Evolutionary conservation across 2,797 vertebrate genomes (phyloP).

Genomic region (Enteromius treurensis): DNA sequence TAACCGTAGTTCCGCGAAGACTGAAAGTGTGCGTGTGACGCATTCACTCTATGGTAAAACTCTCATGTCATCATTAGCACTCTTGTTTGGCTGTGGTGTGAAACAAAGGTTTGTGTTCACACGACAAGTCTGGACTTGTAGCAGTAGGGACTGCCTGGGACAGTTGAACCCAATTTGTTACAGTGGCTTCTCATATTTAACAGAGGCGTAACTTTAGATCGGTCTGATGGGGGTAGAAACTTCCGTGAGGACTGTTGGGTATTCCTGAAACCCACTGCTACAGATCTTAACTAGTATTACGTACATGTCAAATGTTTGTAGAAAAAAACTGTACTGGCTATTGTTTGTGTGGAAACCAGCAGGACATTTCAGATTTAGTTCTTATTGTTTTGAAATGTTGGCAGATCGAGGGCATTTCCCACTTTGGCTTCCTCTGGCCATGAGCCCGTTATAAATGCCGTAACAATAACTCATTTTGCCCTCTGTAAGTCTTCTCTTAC

Average conservation of each 20-base stretch:
- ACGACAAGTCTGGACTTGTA: slow-evolving; percentile 41
- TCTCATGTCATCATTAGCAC: neutral
- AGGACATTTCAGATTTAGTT: slow-evolving; percentile 30
- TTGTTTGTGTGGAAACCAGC: slow-evolving; percentile 32
- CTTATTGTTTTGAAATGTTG: slow-evolving; percentile 51
- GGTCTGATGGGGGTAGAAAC: neutral
- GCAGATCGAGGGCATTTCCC: slow-evolving; percentile 46
- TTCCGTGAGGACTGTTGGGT: neutral
- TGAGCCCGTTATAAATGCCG: slow-evolving; percentile 11
- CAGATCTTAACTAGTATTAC: neutral
- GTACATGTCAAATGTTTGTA: neutral
- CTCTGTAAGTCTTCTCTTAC: slow-evolving; percentile 17
- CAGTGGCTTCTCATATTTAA: slow-evolving; percentile 14
- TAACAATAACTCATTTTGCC: slow-evolving; percentile 41
- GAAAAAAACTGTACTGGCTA: neutral
- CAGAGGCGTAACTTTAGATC: slow-evolving; percentile 16
- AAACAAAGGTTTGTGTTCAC: neutral
- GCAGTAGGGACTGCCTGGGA: slow-evolving; percentile 22
- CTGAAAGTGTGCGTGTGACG: neutral
- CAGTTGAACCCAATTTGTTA: slow-evolving; percentile 19
- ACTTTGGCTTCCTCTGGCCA: slow-evolving; percentile 32
- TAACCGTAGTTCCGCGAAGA: neutral
- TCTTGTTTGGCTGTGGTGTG: slow-evolving; percentile 22
- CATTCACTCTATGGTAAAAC: neutral
- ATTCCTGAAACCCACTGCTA: neutral